phyloP scores from a whole-genome alignment of 2,113 vertebrate genomes.

The Spea multiplicata region DNA sequence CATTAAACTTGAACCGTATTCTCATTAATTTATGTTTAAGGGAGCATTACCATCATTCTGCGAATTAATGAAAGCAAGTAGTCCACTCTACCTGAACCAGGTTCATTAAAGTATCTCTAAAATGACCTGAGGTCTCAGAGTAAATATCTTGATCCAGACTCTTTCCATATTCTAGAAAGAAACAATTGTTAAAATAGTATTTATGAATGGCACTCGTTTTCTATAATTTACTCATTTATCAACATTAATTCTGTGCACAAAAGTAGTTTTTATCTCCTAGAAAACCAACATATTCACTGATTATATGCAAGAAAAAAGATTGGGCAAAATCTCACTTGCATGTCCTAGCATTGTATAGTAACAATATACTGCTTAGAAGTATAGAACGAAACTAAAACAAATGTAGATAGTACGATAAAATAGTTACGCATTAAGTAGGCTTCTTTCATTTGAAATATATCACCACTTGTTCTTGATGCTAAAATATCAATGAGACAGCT shows the following conservation, averaged over 20 bases:
- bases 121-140: constrained; percentile 74
- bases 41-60: not conserved
- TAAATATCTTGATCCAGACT: constrained; percentile 72
- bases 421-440: constrained; percentile 69
- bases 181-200: constrained; percentile 21
- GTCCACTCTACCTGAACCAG: constrained; percentile 67
- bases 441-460: constrained; percentile 74
- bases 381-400: not conserved
- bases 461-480: constrained; percentile 72
- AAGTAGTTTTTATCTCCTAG: not conserved
- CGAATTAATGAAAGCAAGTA: not conserved
- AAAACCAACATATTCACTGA: not conserved
- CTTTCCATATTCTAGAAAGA: constrained; percentile 65
- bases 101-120: constrained; percentile 71
- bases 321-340: not conserved
- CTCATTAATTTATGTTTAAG: not conserved
- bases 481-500: constrained; percentile 74
- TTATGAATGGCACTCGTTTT: constrained; percentile 5
- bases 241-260: not conserved
- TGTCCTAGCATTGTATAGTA: not conserved
- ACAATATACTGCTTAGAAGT: not conserved
- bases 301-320: not conserved
- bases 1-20: not conserved
- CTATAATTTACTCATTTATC: not conserved
- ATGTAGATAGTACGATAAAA: not conserved